phyloP scores from a whole-genome alignment of 2,888 invertebrate species.

The Chaitophorus viminalis region DNA sequence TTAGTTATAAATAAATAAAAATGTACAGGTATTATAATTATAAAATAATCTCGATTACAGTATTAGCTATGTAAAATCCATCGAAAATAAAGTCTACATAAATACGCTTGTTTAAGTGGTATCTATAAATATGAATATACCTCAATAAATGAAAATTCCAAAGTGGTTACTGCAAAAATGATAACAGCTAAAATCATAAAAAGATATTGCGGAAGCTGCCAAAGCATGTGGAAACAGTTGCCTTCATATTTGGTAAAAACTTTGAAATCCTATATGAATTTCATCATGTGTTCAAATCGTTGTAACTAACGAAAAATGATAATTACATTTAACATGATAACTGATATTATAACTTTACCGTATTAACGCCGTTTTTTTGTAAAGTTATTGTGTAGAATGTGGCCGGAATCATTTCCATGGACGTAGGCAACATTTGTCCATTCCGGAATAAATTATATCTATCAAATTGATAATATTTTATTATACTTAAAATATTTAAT shows the following conservation, averaged over 20 bases:
- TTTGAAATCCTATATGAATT: not conserved
- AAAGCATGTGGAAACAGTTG: not conserved
- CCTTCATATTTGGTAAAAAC: not conserved
- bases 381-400: not conserved
- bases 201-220: not conserved
- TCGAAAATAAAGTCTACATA: no score
- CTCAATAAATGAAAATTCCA: not conserved
- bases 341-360: not conserved
- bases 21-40: no score
- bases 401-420: not conserved
- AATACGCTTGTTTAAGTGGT: no score
- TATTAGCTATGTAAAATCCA: no score
- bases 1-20: no score
- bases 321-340: no score
- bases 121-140: not conserved
- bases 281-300: slow-evolving; percentile 89
- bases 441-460: not conserved
- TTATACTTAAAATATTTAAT: no score
- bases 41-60: no score
- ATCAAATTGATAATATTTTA: no score
- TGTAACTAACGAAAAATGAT: not conserved
- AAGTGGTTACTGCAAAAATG: not conserved
- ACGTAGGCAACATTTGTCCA: not conserved
- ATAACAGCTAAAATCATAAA: not conserved
- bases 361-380: not conserved